Evolutionary conservation across 2,888 invertebrate genomes (phyloP).

Genomic region (Pristionchus maxplancki): DNA sequence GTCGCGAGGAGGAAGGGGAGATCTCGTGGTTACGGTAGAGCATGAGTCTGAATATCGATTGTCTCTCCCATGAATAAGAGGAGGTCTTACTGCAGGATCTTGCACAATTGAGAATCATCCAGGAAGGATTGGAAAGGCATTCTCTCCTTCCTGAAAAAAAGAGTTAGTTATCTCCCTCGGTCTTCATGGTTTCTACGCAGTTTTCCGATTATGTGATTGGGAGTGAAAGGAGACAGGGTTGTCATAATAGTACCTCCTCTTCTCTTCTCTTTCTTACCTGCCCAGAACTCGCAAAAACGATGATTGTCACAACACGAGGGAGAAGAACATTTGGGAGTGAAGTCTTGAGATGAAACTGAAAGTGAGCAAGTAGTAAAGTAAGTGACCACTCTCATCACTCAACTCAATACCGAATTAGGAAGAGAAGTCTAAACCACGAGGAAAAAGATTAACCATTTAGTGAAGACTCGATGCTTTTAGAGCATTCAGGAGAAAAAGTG

Average conservation of each 20-base stretch:
- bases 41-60: conserved; percentile 9
- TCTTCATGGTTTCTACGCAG: background rate
- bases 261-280: conserved; percentile 18
- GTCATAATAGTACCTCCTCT: background rate
- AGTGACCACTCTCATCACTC: background rate
- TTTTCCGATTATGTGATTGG: background rate
- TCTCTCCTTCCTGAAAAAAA: conserved; percentile 56
- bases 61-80: background rate
- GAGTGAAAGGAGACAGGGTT: background rate
- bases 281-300: conserved; percentile 52
- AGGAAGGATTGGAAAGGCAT: conserved; percentile 69
- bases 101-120: conserved; percentile 70
- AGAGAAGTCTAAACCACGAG: background rate
- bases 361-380: background rate
- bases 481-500: background rate
- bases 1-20: conserved; percentile 15
- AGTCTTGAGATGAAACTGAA: conserved; percentile 46
- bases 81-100: conserved; percentile 17
- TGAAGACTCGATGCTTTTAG: background rate
- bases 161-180: background rate
- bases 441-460: background rate
- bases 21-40: background rate
- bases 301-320: conserved; percentile 48
- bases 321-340: conserved; percentile 30
- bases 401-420: conserved; percentile 10